phyloP scores from a whole-genome alignment of 1,140 invertebrate species.

The Caerostris darwini region DNA sequence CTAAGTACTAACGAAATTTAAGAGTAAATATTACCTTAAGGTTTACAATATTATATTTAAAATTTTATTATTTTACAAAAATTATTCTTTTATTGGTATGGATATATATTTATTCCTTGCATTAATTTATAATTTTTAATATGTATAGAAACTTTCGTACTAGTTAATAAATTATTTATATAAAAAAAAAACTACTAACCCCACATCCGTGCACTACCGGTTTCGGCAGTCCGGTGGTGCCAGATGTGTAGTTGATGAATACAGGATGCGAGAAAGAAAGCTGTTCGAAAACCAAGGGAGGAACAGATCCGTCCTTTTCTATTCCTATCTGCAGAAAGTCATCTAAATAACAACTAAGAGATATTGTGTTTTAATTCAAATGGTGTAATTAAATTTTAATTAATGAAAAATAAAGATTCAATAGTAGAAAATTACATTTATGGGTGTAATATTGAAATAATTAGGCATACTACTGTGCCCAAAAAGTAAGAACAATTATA shows the following conservation, averaged over 20 bases:
- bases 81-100: too few relatives aligned
- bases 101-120: background rate
- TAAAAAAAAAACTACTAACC: slow-evolving; percentile 80
- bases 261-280: slow-evolving; percentile 85
- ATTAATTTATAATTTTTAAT: background rate
- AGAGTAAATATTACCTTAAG: too few relatives aligned
- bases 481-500: too few relatives aligned
- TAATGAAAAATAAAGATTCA: too few relatives aligned
- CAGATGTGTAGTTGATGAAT: slow-evolving; percentile 86
- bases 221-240: slow-evolving; percentile 86
- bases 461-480: too few relatives aligned
- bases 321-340: slow-evolving; percentile 80
- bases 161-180: background rate
- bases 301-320: slow-evolving; percentile 78
- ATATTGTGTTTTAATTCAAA: background rate
- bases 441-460: too few relatives aligned
- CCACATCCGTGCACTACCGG: slow-evolving; percentile 86
- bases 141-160: too few relatives aligned
- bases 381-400: too few relatives aligned
- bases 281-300: slow-evolving; percentile 83
- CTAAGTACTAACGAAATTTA: too few relatives aligned
- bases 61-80: too few relatives aligned
- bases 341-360: slow-evolving; percentile 78
- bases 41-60: too few relatives aligned
- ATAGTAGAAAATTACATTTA: too few relatives aligned